Conservation (phyloP, 2,797 vertebrate genomes). For the Hafferia zeledoni region DNA sequence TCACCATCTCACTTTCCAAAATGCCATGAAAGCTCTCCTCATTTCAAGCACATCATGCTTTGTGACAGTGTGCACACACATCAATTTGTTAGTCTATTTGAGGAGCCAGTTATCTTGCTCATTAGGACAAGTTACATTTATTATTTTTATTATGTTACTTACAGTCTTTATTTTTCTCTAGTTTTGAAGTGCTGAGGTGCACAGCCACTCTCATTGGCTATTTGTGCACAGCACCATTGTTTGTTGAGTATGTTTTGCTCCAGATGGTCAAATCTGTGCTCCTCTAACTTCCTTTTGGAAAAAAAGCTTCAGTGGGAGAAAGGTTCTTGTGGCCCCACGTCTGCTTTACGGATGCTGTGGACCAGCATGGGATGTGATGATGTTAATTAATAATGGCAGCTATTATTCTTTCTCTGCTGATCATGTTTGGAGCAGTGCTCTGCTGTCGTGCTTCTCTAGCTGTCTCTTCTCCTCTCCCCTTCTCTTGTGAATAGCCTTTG, state of each 20-base stretch:
- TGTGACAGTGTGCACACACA: background rate
- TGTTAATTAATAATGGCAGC: background rate
- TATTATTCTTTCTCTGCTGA: background rate
- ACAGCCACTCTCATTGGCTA: background rate
- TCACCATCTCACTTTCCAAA: background rate
- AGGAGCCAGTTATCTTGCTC: background rate
- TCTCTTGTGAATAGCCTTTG: background rate
- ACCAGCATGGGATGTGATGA: background rate
- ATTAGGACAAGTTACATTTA: background rate
- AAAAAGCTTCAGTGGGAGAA: background rate
- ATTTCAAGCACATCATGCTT: background rate
- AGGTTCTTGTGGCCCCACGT: background rate
- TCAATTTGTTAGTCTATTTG: background rate
- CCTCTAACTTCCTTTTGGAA: background rate
- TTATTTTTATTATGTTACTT: background rate
- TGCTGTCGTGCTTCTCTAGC: background rate
- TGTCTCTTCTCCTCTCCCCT: background rate
- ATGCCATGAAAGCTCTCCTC: background rate
- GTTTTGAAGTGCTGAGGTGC: background rate
- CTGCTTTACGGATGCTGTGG: background rate
- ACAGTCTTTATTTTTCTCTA: background rate
- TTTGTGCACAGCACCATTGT: background rate
- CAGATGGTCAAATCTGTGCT: background rate
- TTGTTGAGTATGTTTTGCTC: background rate
- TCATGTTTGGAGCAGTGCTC: background rate